Base-by-base conservation (phyloP, 1,140 invertebrate genomes). In the Psilanteris sp. region DNA sequence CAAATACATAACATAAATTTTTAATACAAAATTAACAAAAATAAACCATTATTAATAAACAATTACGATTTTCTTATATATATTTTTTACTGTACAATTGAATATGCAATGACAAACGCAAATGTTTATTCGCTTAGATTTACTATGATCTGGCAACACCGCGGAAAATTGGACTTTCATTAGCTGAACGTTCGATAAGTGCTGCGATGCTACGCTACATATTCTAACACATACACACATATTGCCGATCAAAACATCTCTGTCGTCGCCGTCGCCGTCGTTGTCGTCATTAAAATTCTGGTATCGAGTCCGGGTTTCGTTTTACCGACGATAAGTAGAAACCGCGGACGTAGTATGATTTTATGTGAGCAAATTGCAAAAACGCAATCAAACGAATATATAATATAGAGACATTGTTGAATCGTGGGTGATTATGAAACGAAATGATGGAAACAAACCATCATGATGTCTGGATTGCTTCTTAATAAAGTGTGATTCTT, bases 351-450 rank as follows among this genome's bases (percentile, higher is more conserved):
- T 20, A 34, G 11, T 10, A 3, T 13, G 22, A 6, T 18, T 8
- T 13, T 32, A 27, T 10, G 57, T 29, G 15, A 8, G 14, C 34
- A 31, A 29, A 26, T 20, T 3, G 5, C 7, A 13, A n/a, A 14
- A 26, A 14, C 43, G 9, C n/a, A 13, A 13, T 31, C 13, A 22
- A 37, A 16, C 24, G 14, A 43, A 34, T n/a, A n/a, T n/a, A n/a
- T n/a, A n/a, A n/a, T n/a, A n/a, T n/a, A n/a, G n/a, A n/a, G n/a
- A 18, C 13, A 32, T 3, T 10, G 43, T 32, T 8, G 29, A 37
- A 29, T 11, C 26, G 64, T 67, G 62, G 62, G 64, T 68, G 50
- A 68, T 68, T 68, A 68, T 68, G 64, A 68, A 67, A 67, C 62
- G 11, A 31, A 55, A 66, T 39, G 48, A 66, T 68, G 41, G 52